These are phyloP conservation scores for Prosapia bicincta DNA, from an alignment of 2,888 invertebrate genomes.

Conservation along the genomic window DNA sequence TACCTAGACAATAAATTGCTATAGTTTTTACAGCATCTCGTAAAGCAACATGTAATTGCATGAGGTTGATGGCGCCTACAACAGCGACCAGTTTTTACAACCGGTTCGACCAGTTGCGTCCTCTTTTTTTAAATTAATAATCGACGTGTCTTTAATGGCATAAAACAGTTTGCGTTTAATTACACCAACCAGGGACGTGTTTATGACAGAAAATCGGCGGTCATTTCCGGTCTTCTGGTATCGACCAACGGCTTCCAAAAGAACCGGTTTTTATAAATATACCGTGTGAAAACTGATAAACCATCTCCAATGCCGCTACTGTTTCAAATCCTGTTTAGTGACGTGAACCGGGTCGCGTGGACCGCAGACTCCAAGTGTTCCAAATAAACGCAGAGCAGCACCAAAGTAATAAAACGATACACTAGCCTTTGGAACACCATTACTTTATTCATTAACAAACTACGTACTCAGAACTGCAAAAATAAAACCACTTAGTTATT, in stretches of 20 bases:
- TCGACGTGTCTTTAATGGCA: not conserved
- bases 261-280: not conserved
- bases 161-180: slow-evolving; percentile 2
- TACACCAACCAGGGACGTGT: not conserved
- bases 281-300: not conserved
- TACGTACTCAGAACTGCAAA: no score
- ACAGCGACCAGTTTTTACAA: slow-evolving; percentile 1
- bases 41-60: not conserved
- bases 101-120: not conserved
- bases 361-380: no score
- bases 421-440: no score
- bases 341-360: not conserved
- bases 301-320: not conserved
- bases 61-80: not conserved
- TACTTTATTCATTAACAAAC: no score
- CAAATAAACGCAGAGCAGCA: no score
- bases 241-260: not conserved
- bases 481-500: no score
- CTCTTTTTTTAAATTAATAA: not conserved
- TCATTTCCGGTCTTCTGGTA: not conserved
- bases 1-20: not conserved
- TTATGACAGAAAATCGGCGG: not conserved
- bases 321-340: not conserved
- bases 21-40: not conserved
- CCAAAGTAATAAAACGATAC: no score